Base-by-base conservation (phyloP, 2,888 invertebrate species). In the Campaea margaritaria region DNA sequence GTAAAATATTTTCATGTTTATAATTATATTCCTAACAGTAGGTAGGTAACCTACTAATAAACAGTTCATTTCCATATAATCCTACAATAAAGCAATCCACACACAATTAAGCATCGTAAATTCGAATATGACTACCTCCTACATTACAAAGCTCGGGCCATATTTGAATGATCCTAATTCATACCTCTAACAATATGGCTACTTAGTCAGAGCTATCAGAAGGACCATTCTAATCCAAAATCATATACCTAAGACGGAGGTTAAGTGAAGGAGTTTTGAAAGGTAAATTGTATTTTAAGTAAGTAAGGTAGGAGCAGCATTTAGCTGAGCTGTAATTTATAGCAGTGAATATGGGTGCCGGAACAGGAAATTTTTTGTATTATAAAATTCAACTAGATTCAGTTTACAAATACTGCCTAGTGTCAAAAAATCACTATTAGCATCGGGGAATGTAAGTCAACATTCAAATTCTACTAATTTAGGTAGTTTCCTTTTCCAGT, bases 101-200 rank as follows among this genome's bases (percentile, higher is more conserved):
- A 59, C 34, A 59, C 59, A 54, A 58, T 58, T 62, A 59, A 61
- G 38, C 31, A 49, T 53, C 56, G 10, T 62, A 64, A 58, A 62
- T 42, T 51, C 15, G 50, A 60, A 45, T 53, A 43, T 15, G 41
- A 45, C 51, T 58, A 14, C 21, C 48, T 21, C 39, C 34, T 45
- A 31, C 47, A 47, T 14, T 59, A 41, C 39, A 62, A 57, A 34
- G 48, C 36, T 1, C 34, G 11, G 10, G 27, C 62, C 62, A 50
- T 49, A 53, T 57, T 10, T 45, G 62, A 36, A 31, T 27, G 44
- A 27, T 13, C 36, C 46, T 57, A 57, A 45, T 45, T 61, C 49
- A 62, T 36, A 45, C 14, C 36, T 45, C 14, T 46, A 57, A 62
- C 53, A 57, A 62, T 53, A 57, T 38, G 49, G 48, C 15, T 56